Evolutionary conservation across 2,888 invertebrate species (phyloP).

Genomic region (Drosophila lacicola): DNA sequence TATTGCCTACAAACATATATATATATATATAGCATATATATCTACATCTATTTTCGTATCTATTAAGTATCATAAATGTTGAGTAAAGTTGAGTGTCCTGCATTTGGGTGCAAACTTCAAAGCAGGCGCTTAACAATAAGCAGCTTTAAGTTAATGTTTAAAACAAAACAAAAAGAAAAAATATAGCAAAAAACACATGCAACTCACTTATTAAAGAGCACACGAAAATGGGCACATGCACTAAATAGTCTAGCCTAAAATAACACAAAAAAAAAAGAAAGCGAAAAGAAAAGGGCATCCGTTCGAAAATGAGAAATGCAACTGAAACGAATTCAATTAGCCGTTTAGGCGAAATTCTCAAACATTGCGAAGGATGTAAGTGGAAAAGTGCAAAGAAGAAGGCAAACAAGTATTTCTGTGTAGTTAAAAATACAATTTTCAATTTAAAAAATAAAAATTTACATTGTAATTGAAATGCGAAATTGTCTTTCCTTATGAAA

Average conservation of each 20-base stretch:
- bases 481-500: background rate
- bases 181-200: conserved; percentile 19
- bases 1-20: conserved; percentile 36
- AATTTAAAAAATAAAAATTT: conserved; percentile 52
- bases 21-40: conserved; percentile 22
- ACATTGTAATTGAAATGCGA: conserved; percentile 39
- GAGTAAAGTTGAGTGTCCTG: conserved; percentile 56
- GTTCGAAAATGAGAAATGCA: conserved; percentile 33
- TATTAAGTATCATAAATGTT: conserved; percentile 64
- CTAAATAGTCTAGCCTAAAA: conserved; percentile 70
- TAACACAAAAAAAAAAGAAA: conserved; percentile 40
- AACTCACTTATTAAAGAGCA: conserved; percentile 62
- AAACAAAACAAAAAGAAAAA: conserved; percentile 18
- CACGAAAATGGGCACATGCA: conserved; percentile 60
- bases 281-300: conserved; percentile 12
- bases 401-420: conserved; percentile 56
- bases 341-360: conserved; percentile 64
- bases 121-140: conserved; percentile 52
- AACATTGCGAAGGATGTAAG: conserved; percentile 38
- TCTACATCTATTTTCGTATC: conserved; percentile 49
- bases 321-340: conserved; percentile 69
- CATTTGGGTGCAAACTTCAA: conserved; percentile 37
- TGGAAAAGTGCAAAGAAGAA: conserved; percentile 21
- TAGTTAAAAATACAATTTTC: conserved; percentile 51
- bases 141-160: conserved; percentile 75